Conservation (phyloP, 2,888 invertebrate genomes). For the Plebejus melissa region DNA sequence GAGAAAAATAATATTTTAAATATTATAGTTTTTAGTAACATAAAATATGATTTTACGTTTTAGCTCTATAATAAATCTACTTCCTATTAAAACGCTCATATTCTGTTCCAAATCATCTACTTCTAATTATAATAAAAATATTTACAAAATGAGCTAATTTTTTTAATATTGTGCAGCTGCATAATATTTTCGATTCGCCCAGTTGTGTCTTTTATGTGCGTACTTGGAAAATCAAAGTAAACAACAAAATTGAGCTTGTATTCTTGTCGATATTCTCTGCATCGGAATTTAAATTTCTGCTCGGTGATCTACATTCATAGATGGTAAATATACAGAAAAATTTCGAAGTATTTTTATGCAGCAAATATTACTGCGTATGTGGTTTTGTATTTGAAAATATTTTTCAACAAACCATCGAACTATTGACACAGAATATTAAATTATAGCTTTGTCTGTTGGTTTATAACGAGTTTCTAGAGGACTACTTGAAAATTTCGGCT, state of each 20-base stretch:
- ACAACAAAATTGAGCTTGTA: background rate
- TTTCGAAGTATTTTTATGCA: slow-evolving; percentile 7
- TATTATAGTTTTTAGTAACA: too few relatives aligned
- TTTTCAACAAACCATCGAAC: background rate
- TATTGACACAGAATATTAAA: slow-evolving; percentile 16
- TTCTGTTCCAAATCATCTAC: too few relatives aligned
- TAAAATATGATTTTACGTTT: too few relatives aligned
- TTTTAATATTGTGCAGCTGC: too few relatives aligned
- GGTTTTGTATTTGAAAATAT: background rate
- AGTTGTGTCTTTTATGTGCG: background rate
- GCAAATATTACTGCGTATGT: background rate
- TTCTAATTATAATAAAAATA: too few relatives aligned
- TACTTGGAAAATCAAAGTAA: background rate
- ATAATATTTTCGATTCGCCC: background rate
- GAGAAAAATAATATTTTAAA: background rate
- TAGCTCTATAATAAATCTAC: too few relatives aligned
- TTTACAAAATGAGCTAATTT: too few relatives aligned
- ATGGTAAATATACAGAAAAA: background rate
- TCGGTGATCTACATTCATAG: background rate
- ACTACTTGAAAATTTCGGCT: background rate
- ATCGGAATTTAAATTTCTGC: background rate
- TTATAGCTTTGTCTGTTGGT: background rate
- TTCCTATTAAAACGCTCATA: too few relatives aligned
- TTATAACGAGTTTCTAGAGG: slow-evolving; percentile 4
- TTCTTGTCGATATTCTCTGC: background rate